phyloP scores from a whole-genome alignment of 1,140 invertebrate species.

The Ceratina japonica region DNA sequence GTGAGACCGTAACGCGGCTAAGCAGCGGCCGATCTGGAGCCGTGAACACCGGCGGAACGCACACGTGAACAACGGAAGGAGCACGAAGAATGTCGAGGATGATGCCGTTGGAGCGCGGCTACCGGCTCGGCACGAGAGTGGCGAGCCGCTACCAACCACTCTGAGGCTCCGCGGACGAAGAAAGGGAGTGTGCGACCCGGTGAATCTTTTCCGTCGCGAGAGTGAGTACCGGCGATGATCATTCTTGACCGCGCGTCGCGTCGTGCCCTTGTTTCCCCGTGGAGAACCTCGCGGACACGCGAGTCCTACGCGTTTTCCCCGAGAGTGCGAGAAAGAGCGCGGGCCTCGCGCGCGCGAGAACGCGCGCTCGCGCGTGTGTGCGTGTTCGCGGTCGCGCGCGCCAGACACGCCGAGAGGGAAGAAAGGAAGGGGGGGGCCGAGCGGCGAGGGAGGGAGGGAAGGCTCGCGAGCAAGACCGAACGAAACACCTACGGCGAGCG shows the following conservation, averaged over 20 bases:
- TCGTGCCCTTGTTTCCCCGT: not conserved
- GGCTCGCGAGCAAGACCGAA: not conserved
- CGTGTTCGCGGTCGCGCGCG: slow-evolving; percentile 24
- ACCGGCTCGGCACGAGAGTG: slow-evolving; percentile 43
- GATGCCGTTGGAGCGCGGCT: slow-evolving; percentile 29
- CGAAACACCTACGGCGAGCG: not conserved
- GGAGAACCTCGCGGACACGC: slow-evolving; percentile 10
- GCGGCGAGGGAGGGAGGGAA: not conserved
- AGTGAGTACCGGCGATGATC: slow-evolving; percentile 48
- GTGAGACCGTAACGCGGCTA: slow-evolving; percentile 4
- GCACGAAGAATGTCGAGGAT: slow-evolving; percentile 26
- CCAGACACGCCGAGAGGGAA: slow-evolving; percentile 29
- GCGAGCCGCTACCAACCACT: slow-evolving; percentile 40
- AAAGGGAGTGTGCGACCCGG: slow-evolving; percentile 34
- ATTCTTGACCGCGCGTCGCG: not conserved
- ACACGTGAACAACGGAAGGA: not conserved
- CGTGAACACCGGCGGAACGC: too few species aligned
- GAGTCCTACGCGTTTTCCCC: not conserved
- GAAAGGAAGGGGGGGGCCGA: slow-evolving; percentile 37
- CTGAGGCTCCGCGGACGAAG: slow-evolving; percentile 38
- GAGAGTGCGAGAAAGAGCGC: not conserved
- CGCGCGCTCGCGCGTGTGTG: slow-evolving; percentile 6
- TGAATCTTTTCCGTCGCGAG: slow-evolving; percentile 42
- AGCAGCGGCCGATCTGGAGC: too few species aligned
- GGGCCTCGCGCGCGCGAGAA: not conserved